These are phyloP conservation scores for Typhlomys cinereus DNA, from an alignment of 2,113 vertebrate genomes.

Conservation along the genomic window DNA sequence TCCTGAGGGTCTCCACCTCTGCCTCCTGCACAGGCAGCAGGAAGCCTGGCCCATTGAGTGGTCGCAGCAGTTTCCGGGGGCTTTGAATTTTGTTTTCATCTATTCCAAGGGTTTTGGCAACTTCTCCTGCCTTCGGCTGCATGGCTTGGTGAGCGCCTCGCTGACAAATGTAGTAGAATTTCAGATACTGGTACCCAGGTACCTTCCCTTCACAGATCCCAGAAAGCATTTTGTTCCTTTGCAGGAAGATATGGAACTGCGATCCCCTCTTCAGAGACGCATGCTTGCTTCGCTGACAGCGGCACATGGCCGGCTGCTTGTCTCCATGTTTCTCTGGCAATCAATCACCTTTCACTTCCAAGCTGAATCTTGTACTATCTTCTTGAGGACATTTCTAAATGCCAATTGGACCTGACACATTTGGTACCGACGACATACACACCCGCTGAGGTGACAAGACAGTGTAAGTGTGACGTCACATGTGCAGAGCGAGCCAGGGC, in stretches of 20 bases:
- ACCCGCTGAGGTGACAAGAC: neutral
- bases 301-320: accelerated
- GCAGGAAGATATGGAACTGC: slow-evolving; percentile 44
- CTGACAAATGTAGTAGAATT: neutral
- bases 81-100: slow-evolving; percentile 41
- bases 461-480: neutral
- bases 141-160: neutral
- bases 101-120: slow-evolving; percentile 44
- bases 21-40: neutral
- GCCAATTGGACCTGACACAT: slow-evolving; percentile 18
- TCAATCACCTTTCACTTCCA: neutral
- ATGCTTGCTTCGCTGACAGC: too few species aligned
- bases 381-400: slow-evolving; percentile 52
- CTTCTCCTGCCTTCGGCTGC: slow-evolving; percentile 31
- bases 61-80: neutral
- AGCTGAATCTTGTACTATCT: slow-evolving; percentile 10
- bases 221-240: slow-evolving; percentile 47
- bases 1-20: neutral
- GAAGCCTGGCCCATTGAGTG: neutral
- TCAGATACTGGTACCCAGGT: neutral
- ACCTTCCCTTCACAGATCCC: slow-evolving; percentile 31
- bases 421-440: neutral
- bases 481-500: neutral
- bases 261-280: neutral
- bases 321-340: neutral